Evolutionary conservation across 2,113 vertebrate species (phyloP), one percentile per base, ranked within the genome.

Genomic region (Leucosticte australis): DNA sequence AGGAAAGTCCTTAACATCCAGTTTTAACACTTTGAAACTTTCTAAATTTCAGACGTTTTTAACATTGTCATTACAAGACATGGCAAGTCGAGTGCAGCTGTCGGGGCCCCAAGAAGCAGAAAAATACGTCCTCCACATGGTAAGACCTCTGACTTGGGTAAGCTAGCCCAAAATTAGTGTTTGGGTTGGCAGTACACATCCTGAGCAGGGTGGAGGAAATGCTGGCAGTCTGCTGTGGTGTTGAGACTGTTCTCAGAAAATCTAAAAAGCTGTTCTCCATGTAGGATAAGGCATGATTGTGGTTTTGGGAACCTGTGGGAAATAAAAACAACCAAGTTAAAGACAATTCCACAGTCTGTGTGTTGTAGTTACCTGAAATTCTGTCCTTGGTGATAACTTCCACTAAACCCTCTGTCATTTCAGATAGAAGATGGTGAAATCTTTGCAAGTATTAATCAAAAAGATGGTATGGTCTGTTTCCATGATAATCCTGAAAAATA

Each of bases 381-480:
- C n/a, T 52, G 47, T 71, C 63, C 27, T 75, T 42, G 42, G n/a
- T 31, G 62, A 39, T 75, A 49, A 46, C 15, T 84, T 67, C 18
- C 2, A 2, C 79, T 50, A 87, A 91, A 91, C 33, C 11, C 10
- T 89, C 21, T 94, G 52, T 92, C 68, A n/a, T 97, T 87, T 79
- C 96, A 99, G 99, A 99, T 99, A 98, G 99, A 99, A 98, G 99
- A 99, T 94, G 99, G 99, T 46, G 99, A 99, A 98, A 99, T 99
- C 97, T 99, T 99, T 91, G 99, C 99, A 97, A 99, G 99, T 97
- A 99, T 99, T 98, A 99, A 99, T 98, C 99, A 99, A 98, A 99
- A 99, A 97, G 99, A 99, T 80, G 99, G 99, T 88, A 99, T 99
- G 99, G 99, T 99, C 97, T 99, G 99, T 98, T 99, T 99, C 97